Evolutionary conservation across 2,797 vertebrate species (phyloP), one percentile per base, ranked within the genome.

Genomic region (Propithecus perrieri): DNA sequence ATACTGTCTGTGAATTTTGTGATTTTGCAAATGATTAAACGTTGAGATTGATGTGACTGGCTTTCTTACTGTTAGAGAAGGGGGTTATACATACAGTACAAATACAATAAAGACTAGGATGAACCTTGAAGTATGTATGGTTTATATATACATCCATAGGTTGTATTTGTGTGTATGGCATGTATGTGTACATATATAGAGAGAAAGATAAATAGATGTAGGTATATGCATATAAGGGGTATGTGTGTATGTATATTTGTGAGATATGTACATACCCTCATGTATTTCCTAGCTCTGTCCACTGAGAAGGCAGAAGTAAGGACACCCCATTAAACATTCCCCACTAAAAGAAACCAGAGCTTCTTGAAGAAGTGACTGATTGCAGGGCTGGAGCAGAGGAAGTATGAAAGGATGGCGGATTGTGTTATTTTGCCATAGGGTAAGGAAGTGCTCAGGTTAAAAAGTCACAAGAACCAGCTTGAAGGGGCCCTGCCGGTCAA

Each of bases 291-390:
- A 76, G 18, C 7, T 81, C 14, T 71, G 5, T 48, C n/a, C 30
- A 41, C 35, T 95, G 33, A 90, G 72, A 81, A 96, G 48, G 28
- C 28, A 38, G 65, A 94, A 75, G 48, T 89, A 92, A 75, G 30
- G 55, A 83, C 26, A 72, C 3, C 12, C 18, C 28, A 20, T 5
- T 67, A 88, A 83, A 71, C 46, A 84, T 89, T 83, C 2, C 13
- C 18, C 55, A 78, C 35, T 79, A 87, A 83, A 94, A 93, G 61
- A 88, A 96, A 83, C 7, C 9, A 91, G 85, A 92, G 55, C 43
- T 94, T 11, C 67, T 81, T 91, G 81, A 97, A 84, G 59, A 93
- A 85, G 55, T 85, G 92, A 57, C 41, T 75, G 7, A 48, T 14
- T 43, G 5, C 35, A 88, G 35, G 48, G 30, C 89, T 95, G 48